Percentiles rank a stretch among this genome's conserved stretches.
phyloP scores from a whole-genome alignment of 2,797 vertebrate species.

The Chiloscyllium punctatum region DNA sequence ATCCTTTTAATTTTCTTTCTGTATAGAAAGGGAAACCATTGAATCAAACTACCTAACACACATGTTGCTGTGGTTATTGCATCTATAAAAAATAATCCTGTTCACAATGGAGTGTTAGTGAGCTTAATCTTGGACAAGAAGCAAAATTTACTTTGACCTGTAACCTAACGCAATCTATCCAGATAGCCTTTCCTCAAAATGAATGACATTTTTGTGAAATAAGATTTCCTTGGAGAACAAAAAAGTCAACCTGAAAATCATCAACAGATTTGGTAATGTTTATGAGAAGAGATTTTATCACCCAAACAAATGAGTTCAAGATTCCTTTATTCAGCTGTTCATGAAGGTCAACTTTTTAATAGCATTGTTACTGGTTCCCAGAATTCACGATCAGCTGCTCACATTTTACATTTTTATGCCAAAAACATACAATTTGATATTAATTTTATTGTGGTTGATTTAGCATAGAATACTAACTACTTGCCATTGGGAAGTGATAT shows the following conservation, averaged over 20 bases:
- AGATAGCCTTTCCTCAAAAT: not conserved
- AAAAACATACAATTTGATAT: not conserved
- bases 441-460: not conserved
- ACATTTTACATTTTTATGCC: not conserved
- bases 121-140: not conserved
- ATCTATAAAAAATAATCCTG: not conserved
- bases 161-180: not conserved
- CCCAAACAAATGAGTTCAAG: not conserved
- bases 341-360: constrained; percentile 14
- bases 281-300: constrained; percentile 17
- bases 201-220: constrained; percentile 10
- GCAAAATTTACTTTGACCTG: not conserved
- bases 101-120: not conserved
- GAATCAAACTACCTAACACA: not conserved
- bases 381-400: not conserved
- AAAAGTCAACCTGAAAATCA: not conserved
- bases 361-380: not conserved
- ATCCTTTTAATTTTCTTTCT: not conserved
- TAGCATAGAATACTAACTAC: not conserved
- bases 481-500: not conserved
- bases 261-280: not conserved
- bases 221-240: not conserved
- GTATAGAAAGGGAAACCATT: not conserved
- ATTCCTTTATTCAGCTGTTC: not conserved
- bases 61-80: not conserved